phyloP scores from a whole-genome alignment of 2,797 vertebrate species.

The Bucorvus abyssinicus region DNA sequence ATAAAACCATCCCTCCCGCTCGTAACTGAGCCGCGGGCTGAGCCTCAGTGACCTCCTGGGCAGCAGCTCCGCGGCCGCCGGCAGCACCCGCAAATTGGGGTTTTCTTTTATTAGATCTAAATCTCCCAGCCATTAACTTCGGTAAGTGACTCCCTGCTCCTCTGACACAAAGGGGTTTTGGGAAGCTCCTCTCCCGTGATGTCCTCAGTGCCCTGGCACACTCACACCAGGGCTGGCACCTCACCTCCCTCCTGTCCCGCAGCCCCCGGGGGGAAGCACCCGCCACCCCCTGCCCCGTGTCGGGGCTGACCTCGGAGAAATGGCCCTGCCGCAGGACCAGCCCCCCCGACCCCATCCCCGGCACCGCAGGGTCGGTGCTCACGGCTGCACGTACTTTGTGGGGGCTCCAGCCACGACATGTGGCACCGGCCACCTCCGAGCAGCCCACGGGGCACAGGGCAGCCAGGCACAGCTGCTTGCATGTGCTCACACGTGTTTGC shows the following conservation, averaged over 20 bases:
- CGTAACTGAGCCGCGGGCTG: fast-evolving
- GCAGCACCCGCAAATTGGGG: neutral
- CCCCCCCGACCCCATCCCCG: fast-evolving
- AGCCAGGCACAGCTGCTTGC: neutral
- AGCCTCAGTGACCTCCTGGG: neutral
- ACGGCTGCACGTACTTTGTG: fast-evolving
- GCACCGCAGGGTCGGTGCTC: fast-evolving
- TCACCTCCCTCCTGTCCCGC: neutral
- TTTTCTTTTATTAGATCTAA: constrained; percentile 19
- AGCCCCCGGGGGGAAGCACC: neutral
- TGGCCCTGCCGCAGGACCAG: neutral
- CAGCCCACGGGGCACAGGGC: fast-evolving
- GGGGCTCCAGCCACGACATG: neutral
- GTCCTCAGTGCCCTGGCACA: neutral
- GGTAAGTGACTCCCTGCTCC: neutral
- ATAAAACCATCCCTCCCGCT: neutral
- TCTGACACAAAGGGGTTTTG: neutral
- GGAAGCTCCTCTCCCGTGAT: neutral
- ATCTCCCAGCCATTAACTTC: constrained; percentile 46
- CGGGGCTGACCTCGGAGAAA: neutral
- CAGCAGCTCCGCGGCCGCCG: neutral
- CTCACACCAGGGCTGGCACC: fast-evolving
- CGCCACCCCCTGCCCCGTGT: neutral
- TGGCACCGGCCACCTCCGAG: neutral
- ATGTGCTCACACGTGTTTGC: fast-evolving